A percentile compares a stretch with the other conserved stretches of the same genome.
These are phyloP conservation scores for Podiceps cristatus DNA, from an alignment of 2,113 vertebrate species.

Conservation along the genomic window DNA sequence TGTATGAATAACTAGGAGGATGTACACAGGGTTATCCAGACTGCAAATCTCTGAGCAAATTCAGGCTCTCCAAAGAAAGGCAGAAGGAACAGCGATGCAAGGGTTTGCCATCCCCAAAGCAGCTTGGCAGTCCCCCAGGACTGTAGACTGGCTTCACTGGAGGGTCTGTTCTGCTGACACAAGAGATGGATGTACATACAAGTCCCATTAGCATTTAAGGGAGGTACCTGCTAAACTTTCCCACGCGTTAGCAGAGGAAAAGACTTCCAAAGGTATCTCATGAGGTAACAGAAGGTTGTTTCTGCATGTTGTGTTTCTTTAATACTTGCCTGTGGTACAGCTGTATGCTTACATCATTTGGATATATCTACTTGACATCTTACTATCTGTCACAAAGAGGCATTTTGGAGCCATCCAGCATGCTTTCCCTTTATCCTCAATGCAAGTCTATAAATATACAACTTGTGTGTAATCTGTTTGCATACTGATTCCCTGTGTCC, in stretches of 20 bases:
- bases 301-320: not conserved
- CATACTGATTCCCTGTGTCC: not conserved
- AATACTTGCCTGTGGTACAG: not conserved
- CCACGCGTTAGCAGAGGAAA: not conserved
- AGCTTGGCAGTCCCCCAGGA: conserved; percentile 38
- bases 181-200: conserved; percentile 36
- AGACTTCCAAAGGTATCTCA: conserved; percentile 8
- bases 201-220: conserved; percentile 43
- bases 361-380: not conserved
- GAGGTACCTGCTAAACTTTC: conserved; percentile 55
- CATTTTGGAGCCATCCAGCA: not conserved
- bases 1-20: not conserved
- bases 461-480: not conserved
- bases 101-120: not conserved
- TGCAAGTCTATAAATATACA: not conserved
- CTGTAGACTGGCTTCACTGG: not conserved
- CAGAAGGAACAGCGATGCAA: not conserved
- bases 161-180: conserved; percentile 41
- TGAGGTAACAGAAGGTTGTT: not conserved
- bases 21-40: not conserved
- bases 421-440: not conserved
- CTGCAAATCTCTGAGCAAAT: not conserved
- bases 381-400: conserved; percentile 19
- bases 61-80: not conserved
- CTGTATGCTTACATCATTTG: not conserved